phyloP scores from a whole-genome alignment of 2,797 vertebrate genomes.

The Synanceia verrucosa region DNA sequence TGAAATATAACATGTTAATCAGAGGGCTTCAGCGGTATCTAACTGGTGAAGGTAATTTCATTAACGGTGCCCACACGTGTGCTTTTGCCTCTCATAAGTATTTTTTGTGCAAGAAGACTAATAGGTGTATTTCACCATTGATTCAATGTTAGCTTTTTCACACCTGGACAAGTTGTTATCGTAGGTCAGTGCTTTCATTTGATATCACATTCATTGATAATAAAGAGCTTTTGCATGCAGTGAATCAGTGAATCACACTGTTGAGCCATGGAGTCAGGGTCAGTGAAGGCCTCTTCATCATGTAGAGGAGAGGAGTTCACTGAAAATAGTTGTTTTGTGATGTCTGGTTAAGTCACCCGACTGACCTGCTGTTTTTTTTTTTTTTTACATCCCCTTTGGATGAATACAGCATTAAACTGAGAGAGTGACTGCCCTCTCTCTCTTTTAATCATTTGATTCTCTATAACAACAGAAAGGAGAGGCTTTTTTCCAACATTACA shows the following conservation, averaged over 20 bases:
- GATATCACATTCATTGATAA: slow-evolving; percentile 9
- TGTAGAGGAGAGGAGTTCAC: neutral
- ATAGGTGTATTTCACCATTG: neutral
- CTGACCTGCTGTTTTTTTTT: slow-evolving; percentile 3
- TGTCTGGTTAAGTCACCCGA: slow-evolving; percentile 11
- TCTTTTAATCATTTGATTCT: slow-evolving; percentile 6
- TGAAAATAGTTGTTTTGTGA: slow-evolving; percentile 23
- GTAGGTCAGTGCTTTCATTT: slow-evolving; percentile 7
- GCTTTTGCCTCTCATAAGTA: neutral
- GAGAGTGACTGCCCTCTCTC: slow-evolving; percentile 3
- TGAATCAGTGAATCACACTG: slow-evolving; percentile 20
- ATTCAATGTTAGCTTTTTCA: neutral
- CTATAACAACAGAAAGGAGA: slow-evolving; percentile 12
- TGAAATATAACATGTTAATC: neutral
- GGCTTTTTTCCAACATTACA: slow-evolving; percentile 10
- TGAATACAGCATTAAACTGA: slow-evolving; percentile 17
- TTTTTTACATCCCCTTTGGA: neutral
- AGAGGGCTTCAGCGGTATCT: neutral
- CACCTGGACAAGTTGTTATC: neutral
- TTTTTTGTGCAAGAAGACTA: neutral
- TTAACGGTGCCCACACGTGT: neutral
- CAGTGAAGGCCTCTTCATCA: slow-evolving; percentile 10
- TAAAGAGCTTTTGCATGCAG: slow-evolving; percentile 3
- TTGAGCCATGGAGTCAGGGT: slow-evolving; percentile 33
- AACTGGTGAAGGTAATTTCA: neutral